Conservation (phyloP, 2,113 vertebrate genomes). For the Ctenomys sociabilis region DNA sequence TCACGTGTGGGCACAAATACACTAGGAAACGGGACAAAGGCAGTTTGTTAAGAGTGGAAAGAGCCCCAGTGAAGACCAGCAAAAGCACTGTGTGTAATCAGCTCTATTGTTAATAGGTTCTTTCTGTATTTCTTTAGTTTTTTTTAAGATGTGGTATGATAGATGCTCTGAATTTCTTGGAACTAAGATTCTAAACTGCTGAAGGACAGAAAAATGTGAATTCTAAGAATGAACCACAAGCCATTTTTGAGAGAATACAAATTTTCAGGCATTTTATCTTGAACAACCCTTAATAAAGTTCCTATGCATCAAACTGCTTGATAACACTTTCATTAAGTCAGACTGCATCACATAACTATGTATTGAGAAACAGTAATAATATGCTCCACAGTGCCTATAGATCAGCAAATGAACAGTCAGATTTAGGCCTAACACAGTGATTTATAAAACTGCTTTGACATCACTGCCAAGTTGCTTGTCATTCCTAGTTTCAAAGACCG, state of each 20-base stretch:
- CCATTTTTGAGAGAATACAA: conserved; percentile 6
- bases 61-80: not conserved
- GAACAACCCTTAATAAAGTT: conserved; percentile 40
- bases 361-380: not conserved
- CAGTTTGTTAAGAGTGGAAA: not conserved
- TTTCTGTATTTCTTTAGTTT: not conserved
- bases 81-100: not conserved
- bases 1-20: not conserved
- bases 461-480: not conserved
- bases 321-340: conserved; percentile 37
- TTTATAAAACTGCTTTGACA: not conserved
- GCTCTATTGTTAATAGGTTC: not conserved
- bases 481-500: not conserved
- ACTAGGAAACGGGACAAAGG: not conserved
- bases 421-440: not conserved
- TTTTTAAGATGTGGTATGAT: conserved; percentile 48
- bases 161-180: conserved; percentile 71
- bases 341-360: not conserved
- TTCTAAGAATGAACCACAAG: conserved; percentile 75
- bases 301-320: conserved; percentile 33
- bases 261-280: conserved; percentile 20
- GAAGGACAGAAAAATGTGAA: not conserved
- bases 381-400: not conserved
- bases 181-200: conserved; percentile 53
- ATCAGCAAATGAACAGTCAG: not conserved